These are phyloP conservation scores for Crotalus horridus DNA, from an alignment of 2,113 vertebrate species.

Conservation along the genomic window DNA sequence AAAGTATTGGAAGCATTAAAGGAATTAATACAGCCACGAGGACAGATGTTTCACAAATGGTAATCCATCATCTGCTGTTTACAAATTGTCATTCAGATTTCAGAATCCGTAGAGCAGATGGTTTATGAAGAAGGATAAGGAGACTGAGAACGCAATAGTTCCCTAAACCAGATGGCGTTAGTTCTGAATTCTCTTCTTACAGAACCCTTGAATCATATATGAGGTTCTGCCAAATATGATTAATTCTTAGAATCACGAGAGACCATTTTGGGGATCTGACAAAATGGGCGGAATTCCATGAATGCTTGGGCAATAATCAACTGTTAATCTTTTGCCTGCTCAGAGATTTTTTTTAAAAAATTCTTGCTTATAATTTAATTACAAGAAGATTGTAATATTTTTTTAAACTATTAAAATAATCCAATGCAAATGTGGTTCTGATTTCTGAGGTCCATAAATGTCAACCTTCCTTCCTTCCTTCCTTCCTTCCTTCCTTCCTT, in stretches of 20 bases:
- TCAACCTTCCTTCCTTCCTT: neutral
- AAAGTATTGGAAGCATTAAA: constrained; percentile 50
- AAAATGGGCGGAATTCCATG: neutral
- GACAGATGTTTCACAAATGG: constrained; percentile 7
- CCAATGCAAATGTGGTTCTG: neutral
- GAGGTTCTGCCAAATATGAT: neutral
- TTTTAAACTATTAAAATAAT: neutral
- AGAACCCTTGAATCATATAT: constrained; percentile 4
- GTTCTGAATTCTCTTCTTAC: constrained; percentile 33
- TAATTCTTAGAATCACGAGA: neutral
- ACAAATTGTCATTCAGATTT: constrained; percentile 39
- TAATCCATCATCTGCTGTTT: constrained; percentile 45
- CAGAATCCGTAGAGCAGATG: constrained; percentile 17
- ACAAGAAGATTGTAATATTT: neutral
- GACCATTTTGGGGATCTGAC: neutral
- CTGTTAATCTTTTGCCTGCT: neutral
- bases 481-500: neutral
- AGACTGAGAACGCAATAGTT: constrained; percentile 26
- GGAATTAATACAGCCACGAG: constrained; percentile 51
- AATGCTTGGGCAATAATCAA: neutral
- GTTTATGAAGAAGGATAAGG: constrained; percentile 23
- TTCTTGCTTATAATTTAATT: neutral
- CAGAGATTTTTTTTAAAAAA: neutral
- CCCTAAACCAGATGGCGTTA: constrained; percentile 37
- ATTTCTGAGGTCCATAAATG: neutral